Percentiles rank a stretch among this genome's conserved stretches.
Conservation (phyloP, 1,140 invertebrate species). For the Amyelois transitella region DNA sequence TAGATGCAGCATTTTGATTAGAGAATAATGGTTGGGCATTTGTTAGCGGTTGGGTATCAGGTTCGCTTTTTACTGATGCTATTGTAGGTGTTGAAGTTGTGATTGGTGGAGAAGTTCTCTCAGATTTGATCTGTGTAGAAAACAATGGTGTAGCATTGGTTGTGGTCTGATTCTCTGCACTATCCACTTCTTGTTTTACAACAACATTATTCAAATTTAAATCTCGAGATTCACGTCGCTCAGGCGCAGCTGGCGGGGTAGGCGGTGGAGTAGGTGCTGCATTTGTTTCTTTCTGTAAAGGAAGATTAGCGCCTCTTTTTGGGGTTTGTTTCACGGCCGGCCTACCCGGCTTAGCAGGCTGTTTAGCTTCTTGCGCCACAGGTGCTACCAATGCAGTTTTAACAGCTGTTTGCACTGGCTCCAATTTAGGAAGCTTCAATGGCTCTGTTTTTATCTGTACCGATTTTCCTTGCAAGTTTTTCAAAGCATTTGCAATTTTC, state of each 20-base stretch:
- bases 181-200: constrained; percentile 53
- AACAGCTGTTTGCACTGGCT: constrained; percentile 9
- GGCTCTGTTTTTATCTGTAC: constrained; percentile 27
- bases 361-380: constrained; percentile 14
- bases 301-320: constrained; percentile 41
- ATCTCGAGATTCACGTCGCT: constrained; percentile 30
- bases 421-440: constrained; percentile 19
- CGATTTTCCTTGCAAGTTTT: constrained; percentile 32
- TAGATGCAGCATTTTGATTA: constrained; percentile 13
- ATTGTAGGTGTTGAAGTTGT: constrained; percentile 42
- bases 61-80: constrained; percentile 50
- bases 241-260: constrained; percentile 16
- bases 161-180: constrained; percentile 14
- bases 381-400: constrained; percentile 9
- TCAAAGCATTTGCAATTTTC: constrained; percentile 13
- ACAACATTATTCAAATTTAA: constrained; percentile 36
- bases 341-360: constrained; percentile 26
- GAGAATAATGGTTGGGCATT: constrained; percentile 18
- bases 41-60: constrained; percentile 19
- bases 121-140: constrained; percentile 50
- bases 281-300: constrained; percentile 12
- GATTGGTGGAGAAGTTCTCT: constrained; percentile 43
- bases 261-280: neutral
- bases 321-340: constrained; percentile 60
- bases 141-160: constrained; percentile 35